Conservation (phyloP, 2,113 vertebrate species). For the Stegastes partitus region DNA sequence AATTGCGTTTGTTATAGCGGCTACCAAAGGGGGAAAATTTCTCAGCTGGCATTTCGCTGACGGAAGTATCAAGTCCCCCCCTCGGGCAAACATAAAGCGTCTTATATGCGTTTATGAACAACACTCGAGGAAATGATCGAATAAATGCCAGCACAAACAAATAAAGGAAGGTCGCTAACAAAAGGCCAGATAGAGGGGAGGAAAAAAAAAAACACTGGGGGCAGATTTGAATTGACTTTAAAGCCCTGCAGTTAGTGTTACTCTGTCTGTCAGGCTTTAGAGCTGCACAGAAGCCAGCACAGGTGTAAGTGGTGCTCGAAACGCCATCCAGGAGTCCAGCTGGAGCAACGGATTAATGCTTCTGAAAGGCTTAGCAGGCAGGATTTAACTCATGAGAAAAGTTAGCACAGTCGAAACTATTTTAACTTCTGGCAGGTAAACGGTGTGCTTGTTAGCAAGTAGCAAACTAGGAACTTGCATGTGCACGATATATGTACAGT, state of each 20-base stretch:
- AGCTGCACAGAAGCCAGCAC: not conserved
- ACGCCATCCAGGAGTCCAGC: not conserved
- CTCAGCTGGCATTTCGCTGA: constrained; percentile 15
- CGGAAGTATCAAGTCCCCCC: not conserved
- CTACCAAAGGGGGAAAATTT: constrained; percentile 1
- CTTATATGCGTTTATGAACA: not conserved
- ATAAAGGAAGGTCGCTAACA: constrained; percentile 4
- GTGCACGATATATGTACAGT: not conserved
- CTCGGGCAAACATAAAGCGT: not conserved
- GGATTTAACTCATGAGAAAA: too few species aligned
- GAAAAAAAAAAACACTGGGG: not conserved
- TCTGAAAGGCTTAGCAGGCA: not conserved
- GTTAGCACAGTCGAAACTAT: too few species aligned
- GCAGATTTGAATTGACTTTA: not conserved
- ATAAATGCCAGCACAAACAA: not conserved
- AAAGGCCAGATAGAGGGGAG: not conserved
- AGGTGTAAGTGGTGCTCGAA: not conserved
- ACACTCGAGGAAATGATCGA: not conserved
- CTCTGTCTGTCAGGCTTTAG: not conserved
- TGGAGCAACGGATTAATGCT: not conserved
- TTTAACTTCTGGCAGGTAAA: not conserved
- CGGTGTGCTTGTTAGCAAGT: not conserved
- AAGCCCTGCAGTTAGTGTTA: not conserved
- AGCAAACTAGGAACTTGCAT: not conserved
- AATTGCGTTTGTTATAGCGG: constrained; percentile 28